These are phyloP conservation scores for Armadillidium nasatum DNA, from an alignment of 1,140 invertebrate genomes.

Conservation along the genomic window DNA sequence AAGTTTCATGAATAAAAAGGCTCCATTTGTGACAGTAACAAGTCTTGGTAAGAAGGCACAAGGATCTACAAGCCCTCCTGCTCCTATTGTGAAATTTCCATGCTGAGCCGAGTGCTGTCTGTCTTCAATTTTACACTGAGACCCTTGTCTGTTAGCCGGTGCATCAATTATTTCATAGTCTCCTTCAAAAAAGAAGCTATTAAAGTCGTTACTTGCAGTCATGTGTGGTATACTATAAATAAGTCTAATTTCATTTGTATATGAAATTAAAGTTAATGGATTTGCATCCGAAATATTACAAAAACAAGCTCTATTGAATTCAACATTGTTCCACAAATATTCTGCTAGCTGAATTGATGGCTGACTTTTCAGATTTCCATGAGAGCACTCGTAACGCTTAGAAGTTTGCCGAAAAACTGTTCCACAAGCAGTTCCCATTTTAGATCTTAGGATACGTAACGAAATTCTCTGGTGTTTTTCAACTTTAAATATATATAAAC, in stretches of 20 bases:
- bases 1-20: conserved; percentile 40
- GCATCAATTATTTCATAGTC: conserved; percentile 35
- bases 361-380: conserved; percentile 29
- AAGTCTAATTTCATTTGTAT: conserved; percentile 32
- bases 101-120: conserved; percentile 28
- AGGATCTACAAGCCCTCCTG: conserved; percentile 36
- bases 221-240: conserved; percentile 39
- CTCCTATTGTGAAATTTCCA: conserved; percentile 42
- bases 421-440: conserved; percentile 36
- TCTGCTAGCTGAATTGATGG: conserved; percentile 37
- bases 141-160: conserved; percentile 16
- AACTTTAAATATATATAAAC: conserved; percentile 39
- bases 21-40: conserved; percentile 32
- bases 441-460: conserved; percentile 34
- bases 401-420: conserved; percentile 38
- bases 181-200: conserved; percentile 40
- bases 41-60: conserved; percentile 38
- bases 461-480: conserved; percentile 33
- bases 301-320: conserved; percentile 33
- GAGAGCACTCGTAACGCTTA: conserved; percentile 37
- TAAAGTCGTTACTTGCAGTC: conserved; percentile 38
- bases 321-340: conserved; percentile 33
- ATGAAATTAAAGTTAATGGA: conserved; percentile 36
- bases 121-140: conserved; percentile 29
- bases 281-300: conserved; percentile 33